phyloP scores from a whole-genome alignment of 2,888 invertebrate genomes.

The Polia nebulosa region DNA sequence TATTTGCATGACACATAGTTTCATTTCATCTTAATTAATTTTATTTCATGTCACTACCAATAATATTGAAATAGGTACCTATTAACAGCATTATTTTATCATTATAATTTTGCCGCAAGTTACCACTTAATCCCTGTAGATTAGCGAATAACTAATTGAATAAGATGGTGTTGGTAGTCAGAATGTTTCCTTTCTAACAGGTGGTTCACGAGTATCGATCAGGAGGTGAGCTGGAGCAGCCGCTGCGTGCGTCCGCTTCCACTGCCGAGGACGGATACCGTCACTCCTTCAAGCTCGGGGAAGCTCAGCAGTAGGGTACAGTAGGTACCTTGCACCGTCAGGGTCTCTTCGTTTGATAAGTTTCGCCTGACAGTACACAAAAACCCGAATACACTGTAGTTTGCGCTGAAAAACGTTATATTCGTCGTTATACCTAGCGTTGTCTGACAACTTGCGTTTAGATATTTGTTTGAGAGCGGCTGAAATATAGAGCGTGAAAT shows the following conservation, averaged over 20 bases:
- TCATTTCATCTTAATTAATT: too few species aligned
- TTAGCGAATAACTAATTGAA: not conserved
- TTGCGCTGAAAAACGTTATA: conserved; percentile 40
- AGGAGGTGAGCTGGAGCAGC: conserved; percentile 66
- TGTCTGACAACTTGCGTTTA: not conserved
- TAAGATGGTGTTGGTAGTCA: too few species aligned
- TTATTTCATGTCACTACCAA: too few species aligned
- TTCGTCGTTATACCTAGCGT: conserved; percentile 7
- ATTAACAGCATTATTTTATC: not conserved
- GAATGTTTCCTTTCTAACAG: conserved; percentile 61
- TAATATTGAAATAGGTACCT: too few species aligned
- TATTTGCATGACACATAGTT: too few species aligned
- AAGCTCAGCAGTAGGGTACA: conserved; percentile 59
- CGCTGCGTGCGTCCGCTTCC: conserved; percentile 78
- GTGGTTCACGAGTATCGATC: conserved; percentile 79
- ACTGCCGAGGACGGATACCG: conserved; percentile 78
- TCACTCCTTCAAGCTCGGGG: conserved; percentile 75
- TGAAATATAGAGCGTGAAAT: not conserved
- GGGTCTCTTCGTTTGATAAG: conserved; percentile 19
- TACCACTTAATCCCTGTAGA: not conserved
- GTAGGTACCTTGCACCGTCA: not conserved
- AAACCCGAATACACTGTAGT: conserved; percentile 25
- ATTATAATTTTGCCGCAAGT: not conserved
- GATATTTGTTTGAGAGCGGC: not conserved
- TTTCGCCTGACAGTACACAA: conserved; percentile 22